These are phyloP conservation scores for Taenaris catops DNA, from an alignment of 2,888 invertebrate species.

Conservation along the genomic window DNA sequence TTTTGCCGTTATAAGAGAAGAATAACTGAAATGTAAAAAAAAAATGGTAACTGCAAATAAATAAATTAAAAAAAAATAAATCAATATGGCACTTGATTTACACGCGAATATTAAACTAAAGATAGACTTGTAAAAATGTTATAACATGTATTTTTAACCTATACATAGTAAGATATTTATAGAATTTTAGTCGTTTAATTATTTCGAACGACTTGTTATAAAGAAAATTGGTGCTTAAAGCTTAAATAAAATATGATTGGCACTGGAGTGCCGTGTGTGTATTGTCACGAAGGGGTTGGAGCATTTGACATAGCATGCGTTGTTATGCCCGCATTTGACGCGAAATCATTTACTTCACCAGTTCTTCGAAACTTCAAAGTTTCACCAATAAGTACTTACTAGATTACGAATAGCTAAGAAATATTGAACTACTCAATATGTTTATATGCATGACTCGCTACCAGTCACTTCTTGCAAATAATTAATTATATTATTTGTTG, in stretches of 20 bases:
- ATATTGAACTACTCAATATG: no score
- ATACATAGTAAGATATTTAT: slow-evolving; percentile 80
- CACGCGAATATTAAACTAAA: slow-evolving; percentile 50
- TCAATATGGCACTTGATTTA: slow-evolving; percentile 30
- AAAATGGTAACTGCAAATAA: no score
- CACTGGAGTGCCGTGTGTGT: slow-evolving; percentile 60
- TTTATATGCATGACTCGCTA: no score
- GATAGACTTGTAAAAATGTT: slow-evolving; percentile 79
- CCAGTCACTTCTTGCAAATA: no score
- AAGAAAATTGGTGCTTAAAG: slow-evolving; percentile 80
- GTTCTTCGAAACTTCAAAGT: neutral
- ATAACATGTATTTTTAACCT: slow-evolving; percentile 79
- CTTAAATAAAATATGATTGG: slow-evolving; percentile 71
- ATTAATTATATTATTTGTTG: no score
- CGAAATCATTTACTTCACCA: slow-evolving; percentile 36
- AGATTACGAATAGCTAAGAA: no score
- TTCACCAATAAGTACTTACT: neutral
- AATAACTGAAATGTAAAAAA: slow-evolving; percentile 20
- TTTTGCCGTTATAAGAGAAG: slow-evolving; percentile 17
- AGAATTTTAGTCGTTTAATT: slow-evolving; percentile 79
- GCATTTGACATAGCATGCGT: slow-evolving; percentile 78
- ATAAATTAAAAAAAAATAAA: slow-evolving; percentile 17
- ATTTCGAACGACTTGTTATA: slow-evolving; percentile 80
- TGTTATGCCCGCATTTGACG: slow-evolving; percentile 63
- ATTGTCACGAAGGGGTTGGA: slow-evolving; percentile 68